Evolutionary conservation across 2,888 invertebrate genomes (phyloP), one percentile per base, ranked within the genome.

Genomic region (Drosophila cognata): DNA sequence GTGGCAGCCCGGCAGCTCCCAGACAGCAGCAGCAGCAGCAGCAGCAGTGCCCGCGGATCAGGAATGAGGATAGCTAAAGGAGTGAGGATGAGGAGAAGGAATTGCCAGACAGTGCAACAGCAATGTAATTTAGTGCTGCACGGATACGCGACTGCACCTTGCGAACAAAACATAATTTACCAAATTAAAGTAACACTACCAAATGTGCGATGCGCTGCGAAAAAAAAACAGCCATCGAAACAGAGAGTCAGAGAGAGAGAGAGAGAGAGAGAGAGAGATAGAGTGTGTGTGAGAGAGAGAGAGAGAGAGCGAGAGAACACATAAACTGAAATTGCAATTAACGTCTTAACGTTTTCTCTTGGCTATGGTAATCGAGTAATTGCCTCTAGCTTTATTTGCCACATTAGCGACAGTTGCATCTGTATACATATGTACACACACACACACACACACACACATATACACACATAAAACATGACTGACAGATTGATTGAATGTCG

Each of bases 91-190:
- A 13, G 29, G 11, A 33, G 18, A 13, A 52, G 33, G 29, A 21
- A 36, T 41, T 36, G 48, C 60, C 59, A 71, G 74, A 66, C 60
- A 69, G 38, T 51, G 69, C 73, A 71, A 53, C 64, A 55, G 68
- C 71, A 51, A 67, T 73, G 81, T 81, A 82, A 85, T 85, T 85
- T 86, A 81, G 74, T 83, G 83, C 58, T 78, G 67, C 71, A 72
- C 33, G 43, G 74, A 56, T 38, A 6, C 59, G 41, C 35, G 57
- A 61, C 58, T 71, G 67, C 71, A 76, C 81, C 81, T 77, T 75
- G 78, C 81, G 57, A 63, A 67, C 67, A 83, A 86, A 76, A 77
- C 81, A 84, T 86, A 86, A 86, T 81, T 84, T 79, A 79, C 79
- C 70, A 84, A 84, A 87, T 87, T 84, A 84, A 84, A 84, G 84